Conservation (phyloP, 2,113 vertebrate species). For the Chrysemys picta region DNA sequence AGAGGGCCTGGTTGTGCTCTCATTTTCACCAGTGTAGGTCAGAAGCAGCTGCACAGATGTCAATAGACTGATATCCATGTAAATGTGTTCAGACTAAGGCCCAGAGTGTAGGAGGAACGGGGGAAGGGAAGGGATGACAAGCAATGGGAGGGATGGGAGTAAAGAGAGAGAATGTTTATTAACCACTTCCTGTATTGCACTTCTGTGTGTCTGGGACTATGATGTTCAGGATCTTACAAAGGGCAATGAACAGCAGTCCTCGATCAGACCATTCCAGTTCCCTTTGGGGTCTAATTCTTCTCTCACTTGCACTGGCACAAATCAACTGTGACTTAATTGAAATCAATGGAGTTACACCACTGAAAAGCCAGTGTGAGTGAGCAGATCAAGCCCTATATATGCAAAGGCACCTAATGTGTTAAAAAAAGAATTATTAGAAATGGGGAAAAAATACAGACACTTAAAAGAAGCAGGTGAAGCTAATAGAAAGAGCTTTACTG, state of each 20-base stretch:
- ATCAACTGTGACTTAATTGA: neutral
- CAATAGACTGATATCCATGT: neutral
- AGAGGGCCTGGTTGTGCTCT: neutral
- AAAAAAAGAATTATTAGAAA: slow-evolving; percentile 37
- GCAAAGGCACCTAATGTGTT: neutral
- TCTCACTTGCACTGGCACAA: neutral
- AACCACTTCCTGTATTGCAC: neutral
- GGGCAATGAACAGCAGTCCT: neutral
- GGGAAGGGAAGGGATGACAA: neutral
- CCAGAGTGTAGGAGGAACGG: neutral
- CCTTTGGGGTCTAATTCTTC: neutral
- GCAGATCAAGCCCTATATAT: neutral
- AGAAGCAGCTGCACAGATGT: slow-evolving; percentile 27
- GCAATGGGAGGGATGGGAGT: neutral
- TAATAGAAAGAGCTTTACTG: slow-evolving; percentile 58
- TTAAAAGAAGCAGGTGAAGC: slow-evolving; percentile 56
- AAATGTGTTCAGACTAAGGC: slow-evolving; percentile 11
- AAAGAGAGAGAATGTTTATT: slow-evolving; percentile 12
- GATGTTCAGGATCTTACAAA: neutral
- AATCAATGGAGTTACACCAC: neutral
- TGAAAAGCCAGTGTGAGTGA: neutral
- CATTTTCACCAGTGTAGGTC: slow-evolving; percentile 2
- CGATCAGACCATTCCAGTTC: neutral
- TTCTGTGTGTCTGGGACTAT: neutral
- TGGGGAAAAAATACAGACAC: slow-evolving; percentile 43